These are phyloP conservation scores for Stichopus horrens DNA, from an alignment of 53 echinoderm and acorn worm species.

Conservation along the genomic window DNA sequence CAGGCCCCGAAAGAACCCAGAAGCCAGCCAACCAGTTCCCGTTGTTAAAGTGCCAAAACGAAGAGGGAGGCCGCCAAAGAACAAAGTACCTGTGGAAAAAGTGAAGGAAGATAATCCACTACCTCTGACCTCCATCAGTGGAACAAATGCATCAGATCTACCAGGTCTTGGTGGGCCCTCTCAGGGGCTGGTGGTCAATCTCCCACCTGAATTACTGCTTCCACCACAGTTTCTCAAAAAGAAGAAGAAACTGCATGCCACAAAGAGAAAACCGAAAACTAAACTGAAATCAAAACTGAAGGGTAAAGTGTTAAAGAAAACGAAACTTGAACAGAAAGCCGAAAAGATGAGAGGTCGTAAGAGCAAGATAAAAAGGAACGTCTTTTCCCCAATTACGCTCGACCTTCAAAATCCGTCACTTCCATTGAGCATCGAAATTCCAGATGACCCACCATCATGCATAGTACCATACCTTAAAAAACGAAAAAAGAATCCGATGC, in stretches of 20 bases:
- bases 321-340: slow-evolving; percentile 25
- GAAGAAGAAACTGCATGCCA: slow-evolving; percentile 40
- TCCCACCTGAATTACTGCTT: slow-evolving; percentile 46
- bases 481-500: slow-evolving; percentile 24
- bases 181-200: not conserved
- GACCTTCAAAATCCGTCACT: slow-evolving; percentile 44
- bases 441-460: slow-evolving; percentile 45
- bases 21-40: slow-evolving; percentile 21
- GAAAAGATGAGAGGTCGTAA: slow-evolving; percentile 41
- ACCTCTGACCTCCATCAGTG: slow-evolving; percentile 37
- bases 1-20: slow-evolving; percentile 51
- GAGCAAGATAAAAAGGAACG: slow-evolving; percentile 44
- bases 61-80: slow-evolving; percentile 64
- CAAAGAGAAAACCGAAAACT: slow-evolving; percentile 32
- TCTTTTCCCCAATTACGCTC: not conserved
- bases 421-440: slow-evolving; percentile 49
- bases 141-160: slow-evolving; percentile 35
- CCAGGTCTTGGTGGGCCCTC: slow-evolving; percentile 6
- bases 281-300: slow-evolving; percentile 47
- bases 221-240: slow-evolving; percentile 39
- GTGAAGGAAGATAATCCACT: slow-evolving; percentile 12
- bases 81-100: slow-evolving; percentile 34
- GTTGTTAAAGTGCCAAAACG: slow-evolving; percentile 45
- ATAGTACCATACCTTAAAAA: slow-evolving; percentile 37
- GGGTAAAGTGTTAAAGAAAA: slow-evolving; percentile 32